Percentiles rank a stretch among this genome's conserved stretches.
Conservation (phyloP, 2,888 invertebrate species). For the Drosophila paucipuncta region DNA sequence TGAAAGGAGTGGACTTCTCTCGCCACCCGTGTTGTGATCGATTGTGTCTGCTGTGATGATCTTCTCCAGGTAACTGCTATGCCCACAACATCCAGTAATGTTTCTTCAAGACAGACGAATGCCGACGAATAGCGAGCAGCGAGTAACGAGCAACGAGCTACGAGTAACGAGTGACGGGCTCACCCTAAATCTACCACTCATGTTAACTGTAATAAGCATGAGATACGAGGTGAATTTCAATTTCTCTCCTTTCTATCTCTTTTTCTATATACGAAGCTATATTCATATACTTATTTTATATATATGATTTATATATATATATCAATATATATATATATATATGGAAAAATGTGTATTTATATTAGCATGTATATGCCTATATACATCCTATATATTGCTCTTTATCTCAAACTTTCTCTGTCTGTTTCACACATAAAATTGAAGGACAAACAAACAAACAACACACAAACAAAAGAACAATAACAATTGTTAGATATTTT, state of each 20-base stretch:
- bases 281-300: conserved; percentile 8
- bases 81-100: conserved; percentile 69
- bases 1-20: not conserved
- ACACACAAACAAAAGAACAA: conserved; percentile 11
- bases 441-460: conserved; percentile 20
- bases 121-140: conserved; percentile 8
- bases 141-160: conserved; percentile 14
- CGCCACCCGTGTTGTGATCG: not conserved
- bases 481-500: conserved; percentile 46
- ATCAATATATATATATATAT: not conserved
- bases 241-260: conserved; percentile 55
- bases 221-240: conserved; percentile 73
- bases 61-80: conserved; percentile 72
- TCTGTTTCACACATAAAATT: conserved; percentile 23
- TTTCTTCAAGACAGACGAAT: conserved; percentile 74
- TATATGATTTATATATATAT: not conserved
- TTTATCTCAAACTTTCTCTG: conserved; percentile 27
- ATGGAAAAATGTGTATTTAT: conserved; percentile 4
- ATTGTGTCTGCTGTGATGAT: conserved; percentile 27
- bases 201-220: conserved; percentile 59
- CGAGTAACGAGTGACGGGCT: conserved; percentile 31
- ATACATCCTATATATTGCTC: conserved; percentile 26
- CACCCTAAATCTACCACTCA: conserved; percentile 42
- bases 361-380: conserved; percentile 8
- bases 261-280: conserved; percentile 15